Percentiles rank a stretch among this genome's conserved stretches.
Evolutionary conservation across 2,888 invertebrate genomes (phyloP).

Genomic region (Onthophagus sagittarius): DNA sequence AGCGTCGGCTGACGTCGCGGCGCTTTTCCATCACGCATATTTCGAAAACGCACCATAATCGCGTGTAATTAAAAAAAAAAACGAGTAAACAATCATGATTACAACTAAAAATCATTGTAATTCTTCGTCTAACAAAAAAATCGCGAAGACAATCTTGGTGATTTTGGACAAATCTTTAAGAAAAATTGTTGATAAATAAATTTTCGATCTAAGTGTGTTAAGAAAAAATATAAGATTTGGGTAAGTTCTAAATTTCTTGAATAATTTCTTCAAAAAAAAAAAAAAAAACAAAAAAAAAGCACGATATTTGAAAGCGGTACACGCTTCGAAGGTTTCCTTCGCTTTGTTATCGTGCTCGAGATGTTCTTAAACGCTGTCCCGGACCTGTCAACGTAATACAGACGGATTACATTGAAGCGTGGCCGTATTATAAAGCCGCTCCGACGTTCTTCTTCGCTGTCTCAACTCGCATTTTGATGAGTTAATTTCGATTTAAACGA

Average conservation of each 20-base stretch:
- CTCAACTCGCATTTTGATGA: background rate
- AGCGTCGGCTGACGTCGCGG: background rate
- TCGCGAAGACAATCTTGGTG: no score
- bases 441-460: background rate
- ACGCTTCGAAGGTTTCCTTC: background rate
- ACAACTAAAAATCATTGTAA: background rate
- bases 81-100: background rate
- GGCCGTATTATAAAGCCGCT: background rate
- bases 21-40: background rate
- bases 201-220: no score
- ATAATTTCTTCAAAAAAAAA: no score
- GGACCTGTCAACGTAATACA: background rate
- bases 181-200: no score
- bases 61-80: background rate
- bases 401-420: background rate
- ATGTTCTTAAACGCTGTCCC: background rate
- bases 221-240: no score
- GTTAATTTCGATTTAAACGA: background rate
- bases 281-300: no score
- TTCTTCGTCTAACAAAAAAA: no score
- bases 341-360: background rate
- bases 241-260: no score
- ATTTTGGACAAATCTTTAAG: no score
- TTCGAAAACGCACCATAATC: background rate
- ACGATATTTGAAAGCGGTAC: background rate